Conservation (phyloP, 2,888 invertebrate genomes). For the Lochmaea crataegi region DNA sequence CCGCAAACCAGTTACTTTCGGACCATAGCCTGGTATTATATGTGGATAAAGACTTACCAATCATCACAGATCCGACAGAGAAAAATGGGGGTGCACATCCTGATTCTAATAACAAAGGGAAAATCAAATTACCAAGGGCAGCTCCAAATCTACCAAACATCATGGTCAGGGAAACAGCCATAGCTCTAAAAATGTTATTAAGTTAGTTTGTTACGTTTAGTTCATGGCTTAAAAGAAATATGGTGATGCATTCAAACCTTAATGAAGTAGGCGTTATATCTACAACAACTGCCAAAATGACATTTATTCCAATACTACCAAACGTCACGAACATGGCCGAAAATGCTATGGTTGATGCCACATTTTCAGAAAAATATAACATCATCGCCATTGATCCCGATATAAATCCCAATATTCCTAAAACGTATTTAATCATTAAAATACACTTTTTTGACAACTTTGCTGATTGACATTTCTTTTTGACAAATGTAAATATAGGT, state of each 20-base stretch:
- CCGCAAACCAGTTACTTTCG: no score
- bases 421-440: slow-evolving; percentile 30
- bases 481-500: no score
- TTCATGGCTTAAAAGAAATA: neutral
- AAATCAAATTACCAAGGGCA: slow-evolving; percentile 76
- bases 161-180: slow-evolving; percentile 77
- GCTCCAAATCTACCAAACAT: slow-evolving; percentile 80
- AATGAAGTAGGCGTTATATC: slow-evolving; percentile 76
- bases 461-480: neutral
- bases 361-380: slow-evolving; percentile 62
- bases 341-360: slow-evolving; percentile 58
- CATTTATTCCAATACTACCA: slow-evolving; percentile 70
- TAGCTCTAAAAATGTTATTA: slow-evolving; percentile 68
- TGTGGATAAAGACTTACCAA: slow-evolving; percentile 65
- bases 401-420: slow-evolving; percentile 46
- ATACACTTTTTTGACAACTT: neutral
- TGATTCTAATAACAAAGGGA: slow-evolving; percentile 74
- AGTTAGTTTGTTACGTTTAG: neutral
- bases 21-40: no score
- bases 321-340: slow-evolving; percentile 70
- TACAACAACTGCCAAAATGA: slow-evolving; percentile 73
- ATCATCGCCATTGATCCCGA: slow-evolving; percentile 46
- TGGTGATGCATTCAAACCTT: slow-evolving; percentile 64
- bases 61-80: slow-evolving; percentile 72
- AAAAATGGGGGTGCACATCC: slow-evolving; percentile 81